These are phyloP conservation scores for Cinara cedri DNA, from an alignment of 2,888 invertebrate species.

Conservation along the genomic window DNA sequence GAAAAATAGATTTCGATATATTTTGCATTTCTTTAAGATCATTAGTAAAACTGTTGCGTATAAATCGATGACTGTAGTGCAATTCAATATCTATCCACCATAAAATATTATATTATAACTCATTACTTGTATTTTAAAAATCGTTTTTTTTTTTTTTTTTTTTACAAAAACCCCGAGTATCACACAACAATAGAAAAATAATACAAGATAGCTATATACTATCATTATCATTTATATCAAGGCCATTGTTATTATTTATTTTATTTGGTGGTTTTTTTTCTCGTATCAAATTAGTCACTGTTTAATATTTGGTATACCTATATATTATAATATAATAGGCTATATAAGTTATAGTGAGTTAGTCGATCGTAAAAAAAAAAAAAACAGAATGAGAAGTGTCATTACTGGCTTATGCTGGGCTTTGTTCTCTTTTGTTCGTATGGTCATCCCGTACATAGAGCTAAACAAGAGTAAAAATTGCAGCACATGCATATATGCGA, in stretches of 20 bases:
- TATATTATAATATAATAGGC: slow-evolving; percentile 22
- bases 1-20: too few species aligned
- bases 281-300: slow-evolving; percentile 30
- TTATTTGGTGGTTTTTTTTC: slow-evolving; percentile 39
- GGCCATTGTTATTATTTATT: slow-evolving; percentile 11
- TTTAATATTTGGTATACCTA: neutral
- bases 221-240: slow-evolving; percentile 26
- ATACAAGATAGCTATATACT: neutral
- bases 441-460: slow-evolving; percentile 7
- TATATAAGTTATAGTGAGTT: slow-evolving; percentile 22
- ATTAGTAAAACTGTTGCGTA: slow-evolving; percentile 4
- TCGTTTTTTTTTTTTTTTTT: neutral
- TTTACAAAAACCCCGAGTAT: neutral
- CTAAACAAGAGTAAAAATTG: neutral
- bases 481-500: neutral
- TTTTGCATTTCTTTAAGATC: neutral
- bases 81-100: too few species aligned
- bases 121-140: neutral
- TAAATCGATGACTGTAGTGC: too few species aligned
- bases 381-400: neutral
- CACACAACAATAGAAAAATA: neutral
- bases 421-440: slow-evolving; percentile 33
- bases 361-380: slow-evolving; percentile 16
- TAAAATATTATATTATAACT: too few species aligned
- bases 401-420: slow-evolving; percentile 11